A percentile compares a stretch with the other conserved stretches of the same genome.
Evolutionary conservation across 2,888 invertebrate species (phyloP).

Genomic region (Drosophila monieri): DNA sequence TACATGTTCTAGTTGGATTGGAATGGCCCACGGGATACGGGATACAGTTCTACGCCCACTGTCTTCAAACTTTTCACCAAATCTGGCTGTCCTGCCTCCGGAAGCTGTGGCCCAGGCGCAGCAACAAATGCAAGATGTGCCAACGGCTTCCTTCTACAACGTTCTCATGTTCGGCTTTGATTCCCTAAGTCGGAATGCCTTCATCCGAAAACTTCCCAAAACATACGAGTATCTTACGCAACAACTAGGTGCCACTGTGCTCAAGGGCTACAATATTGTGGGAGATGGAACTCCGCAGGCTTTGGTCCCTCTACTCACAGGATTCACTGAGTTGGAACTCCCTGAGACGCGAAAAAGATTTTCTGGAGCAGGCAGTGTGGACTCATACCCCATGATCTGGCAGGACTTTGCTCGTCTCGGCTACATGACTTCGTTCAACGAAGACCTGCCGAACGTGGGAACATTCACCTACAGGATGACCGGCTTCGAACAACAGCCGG

Average conservation of each 20-base stretch:
- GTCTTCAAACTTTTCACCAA: constrained; percentile 59
- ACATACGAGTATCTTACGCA: constrained; percentile 89
- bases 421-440: constrained; percentile 92
- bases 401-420: constrained; percentile 89
- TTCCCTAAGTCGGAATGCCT: constrained; percentile 93
- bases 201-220: constrained; percentile 90
- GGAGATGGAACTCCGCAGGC: constrained; percentile 95
- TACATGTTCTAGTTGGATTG: constrained; percentile 85
- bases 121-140: constrained; percentile 56
- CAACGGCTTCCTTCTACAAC: constrained; percentile 84
- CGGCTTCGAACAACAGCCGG: constrained; percentile 92
- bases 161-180: constrained; percentile 95
- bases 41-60: constrained; percentile 81
- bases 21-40: constrained; percentile 87
- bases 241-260: constrained; percentile 86
- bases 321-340: constrained; percentile 92
- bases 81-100: constrained; percentile 58
- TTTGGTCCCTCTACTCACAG: constrained; percentile 93
- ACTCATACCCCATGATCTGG: constrained; percentile 94
- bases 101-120: constrained; percentile 64
- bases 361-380: constrained; percentile 87
- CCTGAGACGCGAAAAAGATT: constrained; percentile 92
- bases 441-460: constrained; percentile 93
- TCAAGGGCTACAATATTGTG: constrained; percentile 93
- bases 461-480: constrained; percentile 95